A percentile compares a stretch with the other conserved stretches of the same genome.
These are phyloP conservation scores for Scaptomyza flava DNA, from an alignment of 2,888 invertebrate species.

Conservation along the genomic window DNA sequence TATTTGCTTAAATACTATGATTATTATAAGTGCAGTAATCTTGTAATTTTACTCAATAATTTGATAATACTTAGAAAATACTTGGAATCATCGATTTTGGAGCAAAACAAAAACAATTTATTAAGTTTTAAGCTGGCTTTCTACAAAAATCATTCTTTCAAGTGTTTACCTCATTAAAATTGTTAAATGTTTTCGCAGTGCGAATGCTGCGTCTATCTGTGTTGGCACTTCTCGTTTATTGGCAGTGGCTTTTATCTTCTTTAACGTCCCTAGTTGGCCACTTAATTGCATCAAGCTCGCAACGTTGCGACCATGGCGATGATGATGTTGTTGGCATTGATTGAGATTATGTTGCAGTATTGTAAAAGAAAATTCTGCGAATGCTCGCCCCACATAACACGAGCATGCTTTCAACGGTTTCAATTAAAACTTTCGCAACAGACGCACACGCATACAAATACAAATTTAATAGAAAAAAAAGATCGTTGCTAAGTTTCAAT, in stretches of 20 bases:
- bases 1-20: background rate
- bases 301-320: background rate
- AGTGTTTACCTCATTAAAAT: background rate
- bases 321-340: constrained; percentile 24
- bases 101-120: no score
- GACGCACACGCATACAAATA: background rate
- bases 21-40: no score
- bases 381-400: constrained; percentile 5
- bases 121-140: no score
- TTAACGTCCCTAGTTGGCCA: constrained; percentile 10
- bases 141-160: no score
- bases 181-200: constrained; percentile 4
- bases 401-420: constrained; percentile 22
- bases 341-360: constrained; percentile 37
- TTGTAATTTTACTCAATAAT: no score
- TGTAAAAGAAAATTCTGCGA: constrained; percentile 16
- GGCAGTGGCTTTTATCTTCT: background rate
- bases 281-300: constrained; percentile 46
- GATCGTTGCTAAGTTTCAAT: no score
- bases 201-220: background rate
- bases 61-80: no score
- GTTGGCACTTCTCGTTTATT: background rate
- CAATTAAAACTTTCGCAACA: constrained; percentile 41
- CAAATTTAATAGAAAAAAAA: background rate
- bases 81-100: no score